A percentile compares a stretch with the other conserved stretches of the same genome.
These are phyloP conservation scores for Triplophysa bombifrons DNA, from an alignment of 2,797 vertebrate species.

Conservation along the genomic window DNA sequence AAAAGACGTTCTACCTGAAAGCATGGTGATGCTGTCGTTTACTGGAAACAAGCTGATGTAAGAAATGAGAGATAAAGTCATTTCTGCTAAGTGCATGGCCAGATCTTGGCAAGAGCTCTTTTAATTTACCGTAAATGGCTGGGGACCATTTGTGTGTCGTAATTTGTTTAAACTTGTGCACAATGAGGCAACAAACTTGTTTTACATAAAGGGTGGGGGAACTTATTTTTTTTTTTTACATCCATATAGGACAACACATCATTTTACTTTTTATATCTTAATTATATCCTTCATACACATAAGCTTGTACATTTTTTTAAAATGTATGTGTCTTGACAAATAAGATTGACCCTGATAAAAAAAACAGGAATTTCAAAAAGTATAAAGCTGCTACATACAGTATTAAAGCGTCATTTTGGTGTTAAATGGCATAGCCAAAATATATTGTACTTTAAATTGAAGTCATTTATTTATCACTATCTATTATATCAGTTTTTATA, in stretches of 20 bases:
- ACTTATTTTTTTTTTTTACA: not conserved
- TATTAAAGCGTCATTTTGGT: no score
- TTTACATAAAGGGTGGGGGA: not conserved
- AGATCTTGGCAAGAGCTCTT: constrained; percentile 59
- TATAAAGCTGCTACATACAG: no score
- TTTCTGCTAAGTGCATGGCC: constrained; percentile 64
- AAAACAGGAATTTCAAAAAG: no score
- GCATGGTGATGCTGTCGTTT: constrained; percentile 49
- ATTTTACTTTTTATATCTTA: not conserved
- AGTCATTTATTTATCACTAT: no score
- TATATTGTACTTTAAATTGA: no score
- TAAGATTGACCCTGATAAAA: no score
- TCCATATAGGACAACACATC: not conserved
- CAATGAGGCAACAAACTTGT: not conserved
- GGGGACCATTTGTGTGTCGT: constrained; percentile 21
- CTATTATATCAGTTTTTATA: no score
- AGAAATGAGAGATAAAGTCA: constrained; percentile 61
- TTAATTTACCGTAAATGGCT: constrained; percentile 63
- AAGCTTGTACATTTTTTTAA: not conserved
- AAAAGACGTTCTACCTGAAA: constrained; percentile 55
- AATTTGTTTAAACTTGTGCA: constrained; percentile 18
- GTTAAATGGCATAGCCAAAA: no score
- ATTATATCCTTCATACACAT: not conserved
- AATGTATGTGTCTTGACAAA: not conserved
- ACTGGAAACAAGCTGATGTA: constrained; percentile 59